Evolutionary conservation across 2,888 invertebrate genomes (phyloP).

Genomic region (Phoenoteleia sp.): DNA sequence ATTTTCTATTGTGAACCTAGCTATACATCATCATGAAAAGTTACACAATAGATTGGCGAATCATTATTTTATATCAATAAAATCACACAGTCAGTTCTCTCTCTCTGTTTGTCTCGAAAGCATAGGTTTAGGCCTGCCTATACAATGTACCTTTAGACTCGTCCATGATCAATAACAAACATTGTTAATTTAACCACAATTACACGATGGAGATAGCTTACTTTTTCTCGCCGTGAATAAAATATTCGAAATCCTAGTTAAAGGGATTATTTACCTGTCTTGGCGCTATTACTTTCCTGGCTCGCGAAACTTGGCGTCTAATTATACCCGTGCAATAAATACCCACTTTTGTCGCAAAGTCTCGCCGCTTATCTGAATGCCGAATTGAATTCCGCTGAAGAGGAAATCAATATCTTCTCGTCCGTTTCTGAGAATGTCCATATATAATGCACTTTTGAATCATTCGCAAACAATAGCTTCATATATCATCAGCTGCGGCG

Average conservation of each 20-base stretch:
- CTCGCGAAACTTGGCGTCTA: slow-evolving; percentile 27
- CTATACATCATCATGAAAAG: no score
- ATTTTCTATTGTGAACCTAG: no score
- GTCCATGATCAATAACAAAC: slow-evolving; percentile 38
- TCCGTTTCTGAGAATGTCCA: slow-evolving; percentile 28
- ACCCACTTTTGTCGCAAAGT: slow-evolving; percentile 39
- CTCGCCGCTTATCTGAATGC: slow-evolving; percentile 30
- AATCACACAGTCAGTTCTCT: no score
- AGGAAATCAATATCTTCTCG: slow-evolving; percentile 39
- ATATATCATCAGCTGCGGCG: slow-evolving; percentile 37
- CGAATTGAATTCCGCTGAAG: slow-evolving; percentile 43
- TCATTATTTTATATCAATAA: no score
- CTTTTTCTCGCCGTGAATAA: slow-evolving; percentile 51
- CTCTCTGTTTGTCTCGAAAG: no score
- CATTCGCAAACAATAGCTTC: slow-evolving; percentile 40
- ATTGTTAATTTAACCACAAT: slow-evolving; percentile 57
- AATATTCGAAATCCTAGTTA: slow-evolving; percentile 41
- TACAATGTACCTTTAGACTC: slow-evolving; percentile 10
- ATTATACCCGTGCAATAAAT: slow-evolving; percentile 48
- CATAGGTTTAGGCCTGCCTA: neutral
- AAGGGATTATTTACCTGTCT: slow-evolving; percentile 37
- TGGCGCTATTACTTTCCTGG: slow-evolving; percentile 18
- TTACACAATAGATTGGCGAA: no score
- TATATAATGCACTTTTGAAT: slow-evolving; percentile 59
- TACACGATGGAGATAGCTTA: slow-evolving; percentile 22